Evolutionary conservation across 2,113 vertebrate species (phyloP).

Genomic region (Odocoileus virginianus): DNA sequence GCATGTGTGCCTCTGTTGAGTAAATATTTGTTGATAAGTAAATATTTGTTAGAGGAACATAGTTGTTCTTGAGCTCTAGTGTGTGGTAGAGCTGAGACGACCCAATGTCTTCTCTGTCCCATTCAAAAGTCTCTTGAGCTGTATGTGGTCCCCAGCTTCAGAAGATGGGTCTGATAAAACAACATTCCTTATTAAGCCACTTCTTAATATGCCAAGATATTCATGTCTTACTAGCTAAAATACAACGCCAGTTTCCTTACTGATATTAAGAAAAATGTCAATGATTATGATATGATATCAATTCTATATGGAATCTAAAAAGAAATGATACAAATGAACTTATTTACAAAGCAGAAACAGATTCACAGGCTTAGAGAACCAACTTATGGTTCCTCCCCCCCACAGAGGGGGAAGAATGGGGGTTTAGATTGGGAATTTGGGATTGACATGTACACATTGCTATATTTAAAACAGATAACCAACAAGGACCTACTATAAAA

Average conservation of each 20-base stretch:
- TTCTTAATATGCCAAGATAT: background rate
- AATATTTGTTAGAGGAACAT: background rate
- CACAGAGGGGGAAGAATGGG: accelerated
- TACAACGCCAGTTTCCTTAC: background rate
- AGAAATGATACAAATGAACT: background rate
- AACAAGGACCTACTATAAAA: background rate
- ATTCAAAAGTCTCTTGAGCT: background rate
- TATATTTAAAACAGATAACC: background rate
- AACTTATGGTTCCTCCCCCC: background rate
- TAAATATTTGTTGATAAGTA: background rate
- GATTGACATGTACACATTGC: background rate
- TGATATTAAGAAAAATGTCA: background rate
- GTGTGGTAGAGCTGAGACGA: background rate
- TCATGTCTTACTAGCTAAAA: background rate
- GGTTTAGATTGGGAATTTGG: background rate
- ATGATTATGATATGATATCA: background rate
- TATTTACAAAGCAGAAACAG: background rate
- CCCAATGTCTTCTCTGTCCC: no score
- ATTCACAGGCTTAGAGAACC: background rate
- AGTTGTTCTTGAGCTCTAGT: background rate
- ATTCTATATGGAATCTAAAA: background rate
- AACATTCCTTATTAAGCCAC: background rate
- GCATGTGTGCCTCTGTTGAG: background rate
- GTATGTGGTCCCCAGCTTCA: background rate
- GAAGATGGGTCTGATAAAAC: background rate